Base-by-base conservation (phyloP, 2,113 vertebrate genomes). In the Guaruba guarouba region DNA sequence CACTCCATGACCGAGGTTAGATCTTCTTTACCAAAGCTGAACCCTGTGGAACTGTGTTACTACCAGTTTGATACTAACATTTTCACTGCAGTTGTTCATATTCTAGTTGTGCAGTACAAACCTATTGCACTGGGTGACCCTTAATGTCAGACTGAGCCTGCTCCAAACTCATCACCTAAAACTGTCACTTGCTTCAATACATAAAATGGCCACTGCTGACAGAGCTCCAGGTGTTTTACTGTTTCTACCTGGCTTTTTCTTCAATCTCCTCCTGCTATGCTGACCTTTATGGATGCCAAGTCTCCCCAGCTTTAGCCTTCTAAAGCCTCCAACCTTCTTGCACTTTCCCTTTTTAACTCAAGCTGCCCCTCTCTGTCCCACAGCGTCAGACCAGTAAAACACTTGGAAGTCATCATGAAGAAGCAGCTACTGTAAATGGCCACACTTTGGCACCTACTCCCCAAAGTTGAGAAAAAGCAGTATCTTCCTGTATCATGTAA, bases 61-160 rank as follows among this genome's bases (percentile, higher is more conserved):
- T 23, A 2, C 22, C n/a, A 18, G 20, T 7, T 24, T 10, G 55
- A 11, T 8, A 54, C 6, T 14, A 49, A 6, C 3, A 1, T 39
- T 79, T 48, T 3, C 2, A 8, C 0, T 9, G 63, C 22, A 46
- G 13, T 5, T 51, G 4, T 31, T 46, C 14, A 39, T 4, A 9
- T 33, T 46, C 35, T 7, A 43, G 52, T 25, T 27, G 52, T 29
- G 43, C 33, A 57, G 13, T 0, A 20, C 67, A 73, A 23, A 23
- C 13, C 54, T 17, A 6, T 0, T 7, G 54, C 61, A 1, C 4
- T 3, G 24, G 28, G 19, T n/a, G 46, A 16, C 43, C 24, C 57
- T 18, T n/a, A 7, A 8, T 8, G n/a, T 28, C 51, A 6, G 67
- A n/a, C 46, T 3, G 12, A 41, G n/a, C 52, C 69, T 43, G 74